Evolutionary conservation across 2,113 vertebrate species (phyloP), one percentile per base, ranked within the genome.

Genomic region (Ameiurus melas): DNA sequence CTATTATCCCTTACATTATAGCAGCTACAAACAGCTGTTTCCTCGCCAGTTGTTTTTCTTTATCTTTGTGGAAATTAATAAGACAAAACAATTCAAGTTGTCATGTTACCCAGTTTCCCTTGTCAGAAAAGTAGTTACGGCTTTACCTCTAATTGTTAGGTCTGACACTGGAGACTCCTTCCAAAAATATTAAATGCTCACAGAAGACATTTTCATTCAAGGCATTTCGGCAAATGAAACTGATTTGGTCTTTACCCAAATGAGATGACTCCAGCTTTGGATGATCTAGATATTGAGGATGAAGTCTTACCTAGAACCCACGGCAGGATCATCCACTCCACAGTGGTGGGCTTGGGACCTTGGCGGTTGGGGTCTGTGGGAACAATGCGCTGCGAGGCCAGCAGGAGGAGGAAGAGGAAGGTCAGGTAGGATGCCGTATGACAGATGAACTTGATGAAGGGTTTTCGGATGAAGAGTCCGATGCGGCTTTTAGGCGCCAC

Each of bases 391-490:
- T 99, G 98, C 58, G 98, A 99, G 85, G 98, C 97, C 90, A 99
- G 94, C 89, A 99, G 91, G 91, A 99, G 95, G 91, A 99, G 96
- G 93, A 99, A 97, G 91, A 99, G 95, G 94, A 99, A 99, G 92
- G 98, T 99, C 96, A 99, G 94, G 94, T 99, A 99, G 71, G 98
- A 99, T n/a, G 98, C 95, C 0, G 98, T 99, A 92, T 99, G 98
- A 95, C 98, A 99, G 96, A 99, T 99, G 94, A 99, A 99, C 96
- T 99, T 99, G 95, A 99, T 98, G 94, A 99, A 99, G 90, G 98
- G 98, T 92, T 98, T 99, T 91, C 97, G 96, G 94, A 99, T 99
- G 95, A 99, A 98, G 14, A 97, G 94, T 89, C 98, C 97, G 8
- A 97, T 93, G 16, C 95, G 96, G 93, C 97, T 99, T 94, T 98